phyloP scores from a whole-genome alignment of 2,113 vertebrate genomes.

The Chionodraco myersi region DNA sequence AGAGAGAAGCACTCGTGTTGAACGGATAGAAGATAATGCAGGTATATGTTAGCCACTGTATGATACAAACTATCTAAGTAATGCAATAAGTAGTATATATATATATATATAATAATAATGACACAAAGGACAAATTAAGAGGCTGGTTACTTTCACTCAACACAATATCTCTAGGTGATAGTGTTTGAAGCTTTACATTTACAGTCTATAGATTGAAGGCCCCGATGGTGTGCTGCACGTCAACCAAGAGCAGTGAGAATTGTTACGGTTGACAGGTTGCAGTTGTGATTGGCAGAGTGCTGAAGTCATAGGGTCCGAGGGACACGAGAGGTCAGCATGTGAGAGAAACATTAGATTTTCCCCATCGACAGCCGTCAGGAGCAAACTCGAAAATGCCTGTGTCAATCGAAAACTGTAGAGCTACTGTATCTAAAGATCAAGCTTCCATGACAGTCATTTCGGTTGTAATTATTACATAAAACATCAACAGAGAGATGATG shows the following conservation, averaged over 20 bases:
- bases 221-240: slow-evolving; percentile 34
- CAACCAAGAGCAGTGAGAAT: slow-evolving; percentile 37
- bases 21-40: background rate
- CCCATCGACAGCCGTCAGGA: slow-evolving; percentile 30
- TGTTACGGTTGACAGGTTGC: slow-evolving; percentile 63
- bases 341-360: slow-evolving; percentile 46
- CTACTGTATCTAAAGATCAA: background rate
- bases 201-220: slow-evolving; percentile 6
- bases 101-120: background rate
- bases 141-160: background rate
- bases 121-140: background rate
- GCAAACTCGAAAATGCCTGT: background rate
- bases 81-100: background rate
- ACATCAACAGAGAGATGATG: background rate
- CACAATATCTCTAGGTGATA: slow-evolving; percentile 3
- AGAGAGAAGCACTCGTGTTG: background rate
- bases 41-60: slow-evolving; percentile 1
- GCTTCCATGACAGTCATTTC: background rate
- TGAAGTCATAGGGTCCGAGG: slow-evolving; percentile 71
- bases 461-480: background rate
- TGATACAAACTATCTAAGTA: background rate
- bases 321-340: slow-evolving; percentile 58
- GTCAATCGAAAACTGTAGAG: slow-evolving; percentile 2
- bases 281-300: slow-evolving; percentile 71
- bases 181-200: background rate